Conservation (phyloP, 2,888 invertebrate genomes). For the Osmoderma eremita region DNA sequence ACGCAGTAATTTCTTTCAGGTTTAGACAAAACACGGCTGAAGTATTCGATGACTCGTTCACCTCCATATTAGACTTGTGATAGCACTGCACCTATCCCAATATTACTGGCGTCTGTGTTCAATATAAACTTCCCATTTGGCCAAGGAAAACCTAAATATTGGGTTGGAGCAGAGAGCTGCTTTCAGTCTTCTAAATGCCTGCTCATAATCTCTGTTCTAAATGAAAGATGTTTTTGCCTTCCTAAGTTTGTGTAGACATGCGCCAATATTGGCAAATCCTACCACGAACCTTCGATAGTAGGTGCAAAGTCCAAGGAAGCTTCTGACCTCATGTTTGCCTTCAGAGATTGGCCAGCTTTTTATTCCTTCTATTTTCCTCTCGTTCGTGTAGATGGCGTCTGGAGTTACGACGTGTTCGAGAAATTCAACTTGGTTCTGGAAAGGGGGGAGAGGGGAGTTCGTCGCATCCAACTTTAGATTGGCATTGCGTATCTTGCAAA, state of each 20-base stretch:
- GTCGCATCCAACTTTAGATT: constrained; percentile 6
- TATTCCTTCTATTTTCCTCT: constrained; percentile 33
- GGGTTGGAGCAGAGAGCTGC: not conserved
- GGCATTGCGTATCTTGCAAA: no score
- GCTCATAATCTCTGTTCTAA: no score
- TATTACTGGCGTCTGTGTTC: constrained; percentile 39
- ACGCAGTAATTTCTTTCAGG: no score
- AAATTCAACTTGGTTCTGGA: constrained; percentile 36
- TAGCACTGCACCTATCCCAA: constrained; percentile 36
- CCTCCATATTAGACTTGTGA: constrained; percentile 38
- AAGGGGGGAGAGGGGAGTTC: constrained; percentile 35
- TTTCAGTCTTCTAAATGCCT: constrained; percentile 43
- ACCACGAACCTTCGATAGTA: constrained; percentile 44
- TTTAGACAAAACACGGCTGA: no score
- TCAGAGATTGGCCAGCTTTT: constrained; percentile 45
- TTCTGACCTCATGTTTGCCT: no score
- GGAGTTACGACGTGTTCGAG: no score
- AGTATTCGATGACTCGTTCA: constrained; percentile 50
- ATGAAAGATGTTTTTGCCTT: no score
- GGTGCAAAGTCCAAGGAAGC: no score
- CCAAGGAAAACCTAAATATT: no score
- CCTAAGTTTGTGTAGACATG: constrained; percentile 41
- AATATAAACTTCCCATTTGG: constrained; percentile 36
- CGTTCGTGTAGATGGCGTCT: constrained; percentile 21
- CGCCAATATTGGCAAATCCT: constrained; percentile 45